phyloP scores from a whole-genome alignment of 2,888 invertebrate genomes.

The Nineta flava region DNA sequence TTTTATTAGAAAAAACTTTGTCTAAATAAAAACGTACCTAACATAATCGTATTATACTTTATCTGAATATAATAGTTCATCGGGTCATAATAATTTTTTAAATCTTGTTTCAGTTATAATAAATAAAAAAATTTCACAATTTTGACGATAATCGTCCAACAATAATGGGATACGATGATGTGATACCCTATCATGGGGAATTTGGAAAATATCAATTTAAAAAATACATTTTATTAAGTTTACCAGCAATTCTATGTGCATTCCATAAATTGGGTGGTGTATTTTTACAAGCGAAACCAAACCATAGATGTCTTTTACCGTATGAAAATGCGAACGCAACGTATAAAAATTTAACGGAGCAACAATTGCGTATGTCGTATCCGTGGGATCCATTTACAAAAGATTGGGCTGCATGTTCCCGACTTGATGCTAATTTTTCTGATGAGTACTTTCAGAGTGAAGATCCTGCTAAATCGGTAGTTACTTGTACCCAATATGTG shows the following conservation, averaged over 20 bases:
- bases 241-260: slow-evolving; percentile 55
- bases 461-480: slow-evolving; percentile 17
- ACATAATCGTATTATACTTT: too few relatives aligned
- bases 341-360: slow-evolving; percentile 27
- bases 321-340: slow-evolving; percentile 34
- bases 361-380: slow-evolving; percentile 32
- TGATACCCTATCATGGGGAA: slow-evolving; percentile 48
- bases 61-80: too few relatives aligned
- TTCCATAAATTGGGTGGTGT: slow-evolving; percentile 58
- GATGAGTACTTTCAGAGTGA: slow-evolving; percentile 20
- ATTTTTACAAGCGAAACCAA: slow-evolving; percentile 48
- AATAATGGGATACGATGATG: slow-evolving; percentile 54
- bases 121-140: too few relatives aligned
- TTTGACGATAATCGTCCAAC: too few relatives aligned
- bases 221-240: slow-evolving; percentile 49
- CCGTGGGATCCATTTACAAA: slow-evolving; percentile 32
- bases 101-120: too few relatives aligned
- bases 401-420: slow-evolving; percentile 34
- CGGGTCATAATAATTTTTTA: too few relatives aligned
- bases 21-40: too few relatives aligned
- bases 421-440: slow-evolving; percentile 29
- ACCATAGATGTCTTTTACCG: slow-evolving; percentile 45
- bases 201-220: slow-evolving; percentile 53
- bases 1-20: too few relatives aligned
- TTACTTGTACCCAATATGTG: slow-evolving; percentile 36